phyloP scores from a whole-genome alignment of 2,797 vertebrate genomes.

The Oreochromis mossambicus region DNA sequence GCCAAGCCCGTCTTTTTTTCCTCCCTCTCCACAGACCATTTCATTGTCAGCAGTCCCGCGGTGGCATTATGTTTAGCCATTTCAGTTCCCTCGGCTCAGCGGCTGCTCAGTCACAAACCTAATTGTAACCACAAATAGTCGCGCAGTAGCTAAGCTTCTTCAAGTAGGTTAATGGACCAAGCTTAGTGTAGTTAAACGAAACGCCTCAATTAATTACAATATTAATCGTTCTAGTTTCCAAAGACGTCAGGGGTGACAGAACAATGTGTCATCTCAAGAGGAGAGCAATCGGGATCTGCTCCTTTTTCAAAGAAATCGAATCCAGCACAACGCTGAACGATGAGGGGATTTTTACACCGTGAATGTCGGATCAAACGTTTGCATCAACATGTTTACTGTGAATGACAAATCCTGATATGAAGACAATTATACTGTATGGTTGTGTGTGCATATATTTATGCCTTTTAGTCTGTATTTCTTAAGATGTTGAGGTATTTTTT shows the following conservation, averaged over 20 bases:
- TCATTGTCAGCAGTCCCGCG: not conserved
- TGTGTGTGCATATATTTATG: slow-evolving; percentile 39
- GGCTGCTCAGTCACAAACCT: slow-evolving; percentile 10
- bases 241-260: slow-evolving; percentile 23
- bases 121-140: slow-evolving; percentile 29
- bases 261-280: slow-evolving; percentile 11
- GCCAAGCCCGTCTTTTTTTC: not conserved
- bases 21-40: not conserved
- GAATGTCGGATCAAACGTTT: slow-evolving; percentile 41
- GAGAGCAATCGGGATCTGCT: not conserved
- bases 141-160: slow-evolving; percentile 26
- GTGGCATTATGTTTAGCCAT: not conserved
- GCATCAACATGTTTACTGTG: slow-evolving; percentile 54
- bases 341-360: not conserved
- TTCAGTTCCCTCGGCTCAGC: not conserved
- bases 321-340: slow-evolving; percentile 30
- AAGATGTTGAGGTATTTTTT: slow-evolving; percentile 49
- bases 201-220: slow-evolving; percentile 51
- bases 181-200: slow-evolving; percentile 55
- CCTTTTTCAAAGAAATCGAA: slow-evolving; percentile 16
- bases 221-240: slow-evolving; percentile 35
- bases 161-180: slow-evolving; percentile 65
- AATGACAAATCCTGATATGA: slow-evolving; percentile 55
- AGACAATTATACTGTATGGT: slow-evolving; percentile 30
- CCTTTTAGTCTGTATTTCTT: slow-evolving; percentile 54